Evolutionary conservation across 1,140 invertebrate genomes (phyloP).

Genomic region (Drosophila rufa): DNA sequence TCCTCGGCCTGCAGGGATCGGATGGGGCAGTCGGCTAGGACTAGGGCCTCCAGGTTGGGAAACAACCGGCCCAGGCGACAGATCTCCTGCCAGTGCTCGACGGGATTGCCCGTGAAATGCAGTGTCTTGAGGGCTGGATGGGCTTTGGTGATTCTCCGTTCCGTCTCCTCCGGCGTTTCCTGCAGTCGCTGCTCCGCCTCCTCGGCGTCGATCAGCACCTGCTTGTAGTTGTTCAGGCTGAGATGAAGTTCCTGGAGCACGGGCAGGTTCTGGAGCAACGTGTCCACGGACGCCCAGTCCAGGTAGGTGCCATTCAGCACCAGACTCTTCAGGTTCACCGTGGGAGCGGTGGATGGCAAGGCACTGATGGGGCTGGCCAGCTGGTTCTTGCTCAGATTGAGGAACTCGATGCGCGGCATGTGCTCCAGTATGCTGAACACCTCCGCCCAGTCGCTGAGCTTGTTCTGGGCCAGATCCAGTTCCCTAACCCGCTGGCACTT

Average conservation of each 20-base stretch:
- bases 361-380: constrained; percentile 88
- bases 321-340: constrained; percentile 89
- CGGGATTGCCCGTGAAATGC: constrained; percentile 93
- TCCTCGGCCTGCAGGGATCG: constrained; percentile 53
- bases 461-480: constrained; percentile 95
- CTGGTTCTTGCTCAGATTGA: constrained; percentile 96
- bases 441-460: constrained; percentile 93
- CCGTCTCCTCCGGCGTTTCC: constrained; percentile 63
- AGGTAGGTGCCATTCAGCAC: constrained; percentile 95
- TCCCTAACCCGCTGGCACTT: constrained; percentile 95
- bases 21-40: constrained; percentile 93
- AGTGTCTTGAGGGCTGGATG: constrained; percentile 90
- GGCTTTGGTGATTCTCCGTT: constrained; percentile 74
- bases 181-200: constrained; percentile 61
- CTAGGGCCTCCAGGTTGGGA: constrained; percentile 92
- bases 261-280: constrained; percentile 90
- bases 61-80: constrained; percentile 93
- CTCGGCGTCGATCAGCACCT: constrained; percentile 86
- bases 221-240: constrained; percentile 93
- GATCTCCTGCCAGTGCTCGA: constrained; percentile 93
- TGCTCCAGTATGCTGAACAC: constrained; percentile 93
- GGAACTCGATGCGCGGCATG: constrained; percentile 94
- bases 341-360: constrained; percentile 82
- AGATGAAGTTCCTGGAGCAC: constrained; percentile 95
- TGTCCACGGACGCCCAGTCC: constrained; percentile 92